Conservation (phyloP, 2,797 vertebrate species). For the Synanceia verrucosa region DNA sequence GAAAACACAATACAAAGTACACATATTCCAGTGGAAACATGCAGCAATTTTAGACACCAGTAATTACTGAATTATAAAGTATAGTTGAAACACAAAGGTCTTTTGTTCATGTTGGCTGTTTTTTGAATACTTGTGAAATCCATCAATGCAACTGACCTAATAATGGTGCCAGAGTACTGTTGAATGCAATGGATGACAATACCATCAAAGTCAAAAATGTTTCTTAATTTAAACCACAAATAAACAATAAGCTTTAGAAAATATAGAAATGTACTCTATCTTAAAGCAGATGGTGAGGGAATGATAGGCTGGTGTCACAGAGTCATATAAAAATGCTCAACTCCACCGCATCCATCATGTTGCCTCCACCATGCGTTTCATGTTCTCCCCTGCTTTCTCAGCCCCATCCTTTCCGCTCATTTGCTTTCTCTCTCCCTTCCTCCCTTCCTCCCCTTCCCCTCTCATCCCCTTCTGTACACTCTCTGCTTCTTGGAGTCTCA, state of each 20-base stretch:
- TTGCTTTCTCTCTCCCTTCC: slow-evolving; percentile 25
- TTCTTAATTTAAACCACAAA: slow-evolving; percentile 17
- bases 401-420: slow-evolving; percentile 45
- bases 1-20: slow-evolving; percentile 3
- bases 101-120: not conserved
- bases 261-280: slow-evolving; percentile 15
- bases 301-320: slow-evolving; percentile 38
- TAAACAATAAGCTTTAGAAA: not conserved
- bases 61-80: not conserved
- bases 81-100: not conserved
- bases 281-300: slow-evolving; percentile 15
- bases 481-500: slow-evolving; percentile 68
- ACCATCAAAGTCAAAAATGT: slow-evolving; percentile 12
- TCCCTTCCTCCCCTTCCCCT: slow-evolving; percentile 13
- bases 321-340: slow-evolving; percentile 40
- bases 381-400: slow-evolving; percentile 49
- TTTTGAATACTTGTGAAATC: not conserved
- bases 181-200: slow-evolving; percentile 16
- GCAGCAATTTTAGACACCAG: not conserved
- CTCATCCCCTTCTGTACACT: slow-evolving; percentile 37
- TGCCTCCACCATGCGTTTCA: slow-evolving; percentile 45
- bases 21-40: not conserved
- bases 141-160: not conserved
- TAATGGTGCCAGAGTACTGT: slow-evolving; percentile 13
- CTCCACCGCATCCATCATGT: slow-evolving; percentile 30